Evolutionary conservation across 2,113 vertebrate species (phyloP).

Genomic region (Casuarius casuarius): DNA sequence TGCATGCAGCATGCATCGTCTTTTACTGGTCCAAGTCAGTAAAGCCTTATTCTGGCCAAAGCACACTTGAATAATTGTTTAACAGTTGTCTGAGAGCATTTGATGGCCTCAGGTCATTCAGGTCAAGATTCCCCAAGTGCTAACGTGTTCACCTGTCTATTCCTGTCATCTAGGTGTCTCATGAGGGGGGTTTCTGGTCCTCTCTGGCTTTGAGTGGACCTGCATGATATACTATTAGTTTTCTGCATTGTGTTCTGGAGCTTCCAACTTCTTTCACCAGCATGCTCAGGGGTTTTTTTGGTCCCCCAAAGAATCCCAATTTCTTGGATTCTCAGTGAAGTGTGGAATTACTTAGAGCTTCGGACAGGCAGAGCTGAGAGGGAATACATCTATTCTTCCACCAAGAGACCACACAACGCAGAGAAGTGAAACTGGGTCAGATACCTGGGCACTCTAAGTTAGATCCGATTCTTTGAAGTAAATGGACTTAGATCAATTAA

Average conservation of each 20-base stretch:
- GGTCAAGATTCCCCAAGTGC: neutral
- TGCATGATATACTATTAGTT: neutral
- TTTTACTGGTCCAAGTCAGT: neutral
- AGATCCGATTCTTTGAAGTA: conserved; percentile 35
- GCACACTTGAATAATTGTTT: neutral
- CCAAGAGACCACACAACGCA: neutral
- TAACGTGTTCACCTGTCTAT: neutral
- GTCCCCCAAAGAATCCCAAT: neutral
- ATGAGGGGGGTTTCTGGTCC: neutral
- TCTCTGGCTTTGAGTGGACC: neutral
- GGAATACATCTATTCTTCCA: neutral
- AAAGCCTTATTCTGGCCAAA: neutral
- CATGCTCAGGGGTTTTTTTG: neutral
- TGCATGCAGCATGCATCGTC: neutral
- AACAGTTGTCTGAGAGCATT: neutral
- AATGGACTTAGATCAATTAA: conserved; percentile 41
- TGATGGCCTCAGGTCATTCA: neutral
- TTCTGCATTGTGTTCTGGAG: neutral
- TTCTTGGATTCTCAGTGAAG: neutral
- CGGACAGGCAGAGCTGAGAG: neutral
- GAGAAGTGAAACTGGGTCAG: conserved; percentile 41
- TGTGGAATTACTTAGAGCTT: neutral
- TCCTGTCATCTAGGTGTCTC: neutral
- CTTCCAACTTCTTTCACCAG: neutral
- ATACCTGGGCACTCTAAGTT: conserved; percentile 21